Evolutionary conservation across 2,113 vertebrate genomes (phyloP), one percentile per base, ranked within the genome.

Genomic region (Xenus cinereus): DNA sequence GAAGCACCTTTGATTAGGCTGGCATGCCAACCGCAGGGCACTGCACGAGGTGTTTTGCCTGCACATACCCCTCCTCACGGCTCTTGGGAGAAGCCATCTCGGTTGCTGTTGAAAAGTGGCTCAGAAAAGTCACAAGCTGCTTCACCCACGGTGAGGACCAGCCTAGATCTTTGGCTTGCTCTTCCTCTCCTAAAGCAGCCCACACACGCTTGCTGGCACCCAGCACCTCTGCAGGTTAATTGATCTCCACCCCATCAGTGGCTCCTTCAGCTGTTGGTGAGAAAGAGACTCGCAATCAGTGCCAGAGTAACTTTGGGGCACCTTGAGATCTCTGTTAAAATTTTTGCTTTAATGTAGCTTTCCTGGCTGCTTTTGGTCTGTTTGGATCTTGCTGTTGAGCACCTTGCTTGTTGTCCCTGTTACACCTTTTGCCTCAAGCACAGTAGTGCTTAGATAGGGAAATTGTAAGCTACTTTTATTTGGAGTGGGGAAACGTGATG

Each of bases 51-150:
- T 64, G 35, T 5, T 93, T 91, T 73, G 13, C 33, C 24, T 43
- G 33, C 54, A 43, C 10, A 3, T 37, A 41, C 28, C n/a, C 35
- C 22, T 46, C 12, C 33, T 75, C 4, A 0, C 1, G 5, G n/a
- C 15, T 54, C 39, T n/a, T 5, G 5, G 13, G 33, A 91, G 20
- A 83, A 1, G 4, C 45, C 0, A 0, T 86, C 83, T 51, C 32
- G 22, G n/a, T 21, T 76, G 21, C 53, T 81, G 0, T 62, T 30
- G 80, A 48, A 39, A 90, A 74, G 37, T 6, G 6, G 3, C 10
- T 91, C 32, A 54, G 45, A 37, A 3, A 43, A 45, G 84, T 73
- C 45, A 69, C n/a, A 77, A 69, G n/a, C 23, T 21, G 21, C n/a
- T 26, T 73, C 6, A 22, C 9, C 9, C 27, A 5, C 37, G 5